A percentile compares a stretch with the other conserved stretches of the same genome.
These are phyloP conservation scores for Cerceris rybyensis DNA, from an alignment of 2,888 invertebrate genomes.

Conservation along the genomic window DNA sequence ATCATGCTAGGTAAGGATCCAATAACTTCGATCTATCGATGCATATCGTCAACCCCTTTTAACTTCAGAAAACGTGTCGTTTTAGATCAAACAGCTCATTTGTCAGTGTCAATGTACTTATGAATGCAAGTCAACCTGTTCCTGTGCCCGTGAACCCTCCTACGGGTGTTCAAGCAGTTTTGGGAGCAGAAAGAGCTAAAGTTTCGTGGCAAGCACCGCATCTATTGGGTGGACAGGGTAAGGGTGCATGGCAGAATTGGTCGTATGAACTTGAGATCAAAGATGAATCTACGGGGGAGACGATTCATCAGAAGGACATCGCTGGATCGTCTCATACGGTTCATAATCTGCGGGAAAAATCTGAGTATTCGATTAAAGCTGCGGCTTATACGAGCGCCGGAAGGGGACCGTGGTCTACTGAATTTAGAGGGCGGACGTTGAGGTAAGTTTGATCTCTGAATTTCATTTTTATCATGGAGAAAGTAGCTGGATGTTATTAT, in stretches of 20 bases:
- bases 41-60: background rate
- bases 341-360: slow-evolving; percentile 88
- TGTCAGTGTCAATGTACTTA: slow-evolving; percentile 81
- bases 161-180: slow-evolving; percentile 90
- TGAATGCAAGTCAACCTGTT: slow-evolving; percentile 87
- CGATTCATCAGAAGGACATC: slow-evolving; percentile 81
- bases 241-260: slow-evolving; percentile 89
- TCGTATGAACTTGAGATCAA: slow-evolving; percentile 89
- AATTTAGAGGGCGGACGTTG: slow-evolving; percentile 89
- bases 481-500: too few relatives aligned
- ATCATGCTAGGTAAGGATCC: slow-evolving; percentile 83
- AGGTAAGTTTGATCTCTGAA: slow-evolving; percentile 71
- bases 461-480: background rate
- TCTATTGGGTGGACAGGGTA: slow-evolving; percentile 87
- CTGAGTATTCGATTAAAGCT: slow-evolving; percentile 90
- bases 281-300: slow-evolving; percentile 82
- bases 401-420: slow-evolving; percentile 90
- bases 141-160: slow-evolving; percentile 92
- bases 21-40: background rate
- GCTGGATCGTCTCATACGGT: slow-evolving; percentile 87
- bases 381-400: slow-evolving; percentile 90
- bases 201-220: slow-evolving; percentile 93
- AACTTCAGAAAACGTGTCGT: background rate
- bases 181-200: slow-evolving; percentile 89
- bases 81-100: slow-evolving; percentile 82